Evolutionary conservation across 2,113 vertebrate genomes (phyloP).

Genomic region (Gobiocypris rarus): DNA sequence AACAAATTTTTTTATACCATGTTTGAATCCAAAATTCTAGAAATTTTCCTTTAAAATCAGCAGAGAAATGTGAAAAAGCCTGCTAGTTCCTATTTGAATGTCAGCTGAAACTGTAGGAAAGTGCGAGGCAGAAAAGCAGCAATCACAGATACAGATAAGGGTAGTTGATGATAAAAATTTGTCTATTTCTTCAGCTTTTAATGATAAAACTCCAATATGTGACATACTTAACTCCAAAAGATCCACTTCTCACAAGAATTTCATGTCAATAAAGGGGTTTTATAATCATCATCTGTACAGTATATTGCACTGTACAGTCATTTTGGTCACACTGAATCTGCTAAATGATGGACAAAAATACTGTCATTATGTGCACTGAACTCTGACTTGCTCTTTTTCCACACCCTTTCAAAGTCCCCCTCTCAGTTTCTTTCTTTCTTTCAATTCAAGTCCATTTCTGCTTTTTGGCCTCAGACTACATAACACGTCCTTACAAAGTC

Average conservation of each 20-base stretch:
- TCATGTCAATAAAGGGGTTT: not conserved
- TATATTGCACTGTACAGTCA: not conserved
- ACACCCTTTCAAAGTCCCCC: slow-evolving; percentile 34
- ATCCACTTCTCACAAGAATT: not conserved
- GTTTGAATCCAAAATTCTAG: too few relatives aligned
- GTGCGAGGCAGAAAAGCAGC: not conserved
- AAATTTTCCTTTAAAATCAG: not conserved
- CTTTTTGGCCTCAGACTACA: slow-evolving; percentile 22
- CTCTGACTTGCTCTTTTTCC: slow-evolving; percentile 19
- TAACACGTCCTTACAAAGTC: slow-evolving; percentile 31
- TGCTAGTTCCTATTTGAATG: not conserved
- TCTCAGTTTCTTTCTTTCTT: slow-evolving; percentile 34
- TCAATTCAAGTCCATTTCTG: slow-evolving; percentile 13
- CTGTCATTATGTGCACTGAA: not conserved
- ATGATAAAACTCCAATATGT: too few relatives aligned
- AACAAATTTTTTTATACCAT: too few relatives aligned
- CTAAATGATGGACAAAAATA: slow-evolving; percentile 13
- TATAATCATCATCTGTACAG: not conserved
- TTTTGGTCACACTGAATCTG: not conserved
- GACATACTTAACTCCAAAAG: too few relatives aligned
- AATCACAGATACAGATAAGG: not conserved
- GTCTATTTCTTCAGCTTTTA: not conserved
- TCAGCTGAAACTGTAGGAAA: not conserved
- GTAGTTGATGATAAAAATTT: not conserved
- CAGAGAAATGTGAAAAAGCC: not conserved